Evolutionary conservation across 2,888 invertebrate genomes (phyloP).

Genomic region (Drosophila mayaguana): DNA sequence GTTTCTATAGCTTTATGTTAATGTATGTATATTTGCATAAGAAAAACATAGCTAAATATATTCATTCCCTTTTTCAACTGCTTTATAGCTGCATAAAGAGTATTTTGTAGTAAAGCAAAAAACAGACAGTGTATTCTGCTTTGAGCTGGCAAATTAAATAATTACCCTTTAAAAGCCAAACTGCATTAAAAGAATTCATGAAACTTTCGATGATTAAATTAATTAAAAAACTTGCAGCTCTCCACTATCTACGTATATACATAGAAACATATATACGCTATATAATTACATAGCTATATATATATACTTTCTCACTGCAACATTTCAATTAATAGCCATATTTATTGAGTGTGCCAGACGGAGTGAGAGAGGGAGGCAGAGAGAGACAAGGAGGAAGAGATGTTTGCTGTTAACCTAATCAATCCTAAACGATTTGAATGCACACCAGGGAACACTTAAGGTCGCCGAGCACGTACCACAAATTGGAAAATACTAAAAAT

Average conservation of each 20-base stretch:
- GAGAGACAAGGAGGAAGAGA: not conserved
- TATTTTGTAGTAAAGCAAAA: too few species aligned
- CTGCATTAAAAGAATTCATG: not conserved
- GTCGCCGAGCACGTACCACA: conserved; percentile 46
- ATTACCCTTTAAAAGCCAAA: conserved; percentile 1
- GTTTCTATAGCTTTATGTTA: too few species aligned
- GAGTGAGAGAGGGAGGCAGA: not conserved
- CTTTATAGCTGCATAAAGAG: not conserved
- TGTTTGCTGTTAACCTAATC: conserved; percentile 28
- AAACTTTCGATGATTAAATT: conserved; percentile 2
- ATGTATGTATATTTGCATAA: too few species aligned
- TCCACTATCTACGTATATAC: not conserved
- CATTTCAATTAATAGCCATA: conserved; percentile 43
- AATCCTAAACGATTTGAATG: conserved; percentile 54
- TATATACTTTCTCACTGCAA: not conserved
- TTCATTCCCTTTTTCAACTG: too few species aligned
- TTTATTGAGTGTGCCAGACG: conserved; percentile 25
- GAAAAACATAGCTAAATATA: too few species aligned
- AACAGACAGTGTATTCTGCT: not conserved
- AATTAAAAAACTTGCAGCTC: conserved; percentile 2
- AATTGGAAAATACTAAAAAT: conserved; percentile 58
- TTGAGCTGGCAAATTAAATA: not conserved
- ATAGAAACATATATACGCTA: not conserved
- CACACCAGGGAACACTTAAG: conserved; percentile 57
- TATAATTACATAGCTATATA: not conserved